These are phyloP conservation scores for Eurystomus glaucurus DNA, from an alignment of 2,797 vertebrate genomes.

Conservation along the genomic window DNA sequence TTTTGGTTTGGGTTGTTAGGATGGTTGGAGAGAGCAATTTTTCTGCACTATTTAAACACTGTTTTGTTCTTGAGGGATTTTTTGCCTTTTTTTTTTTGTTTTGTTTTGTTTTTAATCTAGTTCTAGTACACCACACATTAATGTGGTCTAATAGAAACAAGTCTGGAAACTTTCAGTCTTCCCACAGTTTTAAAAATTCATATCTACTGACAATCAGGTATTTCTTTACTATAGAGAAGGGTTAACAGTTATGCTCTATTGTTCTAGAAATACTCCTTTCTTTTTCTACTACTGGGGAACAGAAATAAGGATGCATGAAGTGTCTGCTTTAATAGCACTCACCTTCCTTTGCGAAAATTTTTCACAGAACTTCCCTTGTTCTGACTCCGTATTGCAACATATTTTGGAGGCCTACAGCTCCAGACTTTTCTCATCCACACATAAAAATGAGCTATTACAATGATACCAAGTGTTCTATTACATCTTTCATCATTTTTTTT, in stretches of 20 bases:
- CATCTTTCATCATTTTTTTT: neutral
- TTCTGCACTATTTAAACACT: neutral
- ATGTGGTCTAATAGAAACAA: neutral
- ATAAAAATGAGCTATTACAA: neutral
- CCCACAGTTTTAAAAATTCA: neutral
- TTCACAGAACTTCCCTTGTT: neutral
- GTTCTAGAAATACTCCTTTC: neutral
- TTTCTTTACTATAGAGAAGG: neutral
- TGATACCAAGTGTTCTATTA: neutral
- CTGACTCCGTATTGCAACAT: accelerated
- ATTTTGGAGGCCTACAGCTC: neutral
- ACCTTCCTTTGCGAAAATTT: neutral
- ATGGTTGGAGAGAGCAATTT: neutral
- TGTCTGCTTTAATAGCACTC: neutral
- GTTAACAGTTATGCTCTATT: neutral
- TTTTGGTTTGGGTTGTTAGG: neutral
- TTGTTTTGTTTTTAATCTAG: too few relatives aligned
- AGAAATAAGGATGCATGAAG: neutral
- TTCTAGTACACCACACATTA: neutral
- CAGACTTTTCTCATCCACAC: neutral
- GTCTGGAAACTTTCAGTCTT: neutral
- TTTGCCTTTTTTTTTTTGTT: too few relatives aligned
- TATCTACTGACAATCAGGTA: neutral
- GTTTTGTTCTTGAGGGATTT: neutral
- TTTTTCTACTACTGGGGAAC: neutral